phyloP scores from a whole-genome alignment of 2,888 invertebrate genomes.

The Entomobrya proxima region DNA sequence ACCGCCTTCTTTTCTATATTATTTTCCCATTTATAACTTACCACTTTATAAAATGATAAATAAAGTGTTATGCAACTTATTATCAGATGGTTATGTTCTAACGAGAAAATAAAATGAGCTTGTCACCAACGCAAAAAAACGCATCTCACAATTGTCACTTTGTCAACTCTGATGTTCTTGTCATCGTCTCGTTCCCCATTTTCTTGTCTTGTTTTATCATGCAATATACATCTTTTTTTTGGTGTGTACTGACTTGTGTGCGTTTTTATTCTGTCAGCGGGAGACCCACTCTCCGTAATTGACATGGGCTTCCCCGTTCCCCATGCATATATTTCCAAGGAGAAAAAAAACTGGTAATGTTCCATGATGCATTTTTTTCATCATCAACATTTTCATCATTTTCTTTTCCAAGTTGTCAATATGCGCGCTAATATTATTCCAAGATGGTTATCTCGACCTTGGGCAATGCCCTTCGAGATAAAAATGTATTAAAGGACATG shows the following conservation, averaged over 20 bases:
- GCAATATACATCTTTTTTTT: background rate
- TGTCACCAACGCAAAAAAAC: slow-evolving; percentile 3
- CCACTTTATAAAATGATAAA: background rate
- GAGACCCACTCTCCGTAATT: slow-evolving; percentile 35
- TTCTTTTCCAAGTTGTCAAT: background rate
- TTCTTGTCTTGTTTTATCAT: slow-evolving; percentile 23
- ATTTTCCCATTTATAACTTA: slow-evolving; percentile 9
- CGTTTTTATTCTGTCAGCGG: slow-evolving; percentile 27
- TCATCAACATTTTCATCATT: background rate
- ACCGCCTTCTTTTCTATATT: slow-evolving; percentile 31
- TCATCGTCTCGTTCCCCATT: background rate
- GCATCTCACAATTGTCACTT: slow-evolving; percentile 29
- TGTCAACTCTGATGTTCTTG: too few species aligned
- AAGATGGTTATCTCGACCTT: slow-evolving; percentile 60
- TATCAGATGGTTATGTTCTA: background rate
- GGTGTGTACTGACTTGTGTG: slow-evolving; percentile 6
- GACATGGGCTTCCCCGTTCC: background rate
- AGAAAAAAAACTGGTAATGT: background rate
- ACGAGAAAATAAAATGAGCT: background rate
- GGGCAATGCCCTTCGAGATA: slow-evolving; percentile 34
- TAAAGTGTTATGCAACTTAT: background rate
- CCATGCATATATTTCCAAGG: background rate
- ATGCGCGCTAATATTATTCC: slow-evolving; percentile 40
- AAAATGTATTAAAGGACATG: slow-evolving; percentile 26
- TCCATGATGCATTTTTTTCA: background rate